phyloP scores from a whole-genome alignment of 2,797 vertebrate genomes.

The Mus spretus region DNA sequence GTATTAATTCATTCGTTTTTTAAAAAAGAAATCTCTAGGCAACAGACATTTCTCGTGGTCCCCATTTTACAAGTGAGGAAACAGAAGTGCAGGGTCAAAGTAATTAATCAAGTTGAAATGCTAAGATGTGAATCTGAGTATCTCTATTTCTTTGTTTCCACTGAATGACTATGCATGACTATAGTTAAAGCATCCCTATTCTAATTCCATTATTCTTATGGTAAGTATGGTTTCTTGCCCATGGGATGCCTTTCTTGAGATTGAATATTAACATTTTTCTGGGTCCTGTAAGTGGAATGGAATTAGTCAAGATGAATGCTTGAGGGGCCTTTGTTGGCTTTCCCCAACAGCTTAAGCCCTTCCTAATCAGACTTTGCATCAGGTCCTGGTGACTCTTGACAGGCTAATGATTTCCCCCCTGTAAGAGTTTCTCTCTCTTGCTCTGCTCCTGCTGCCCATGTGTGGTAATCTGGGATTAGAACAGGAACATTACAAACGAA shows the following conservation, averaged over 20 bases:
- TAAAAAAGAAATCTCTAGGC: too few species aligned
- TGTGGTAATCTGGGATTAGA: slow-evolving; percentile 62
- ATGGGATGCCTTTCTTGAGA: not conserved
- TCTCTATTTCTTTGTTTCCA: not conserved
- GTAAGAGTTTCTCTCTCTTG: not conserved
- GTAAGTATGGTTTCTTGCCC: slow-evolving; percentile 12
- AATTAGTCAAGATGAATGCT: slow-evolving; percentile 55
- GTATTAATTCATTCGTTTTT: slow-evolving; percentile 19
- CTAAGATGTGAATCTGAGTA: not conserved
- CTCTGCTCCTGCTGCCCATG: not conserved
- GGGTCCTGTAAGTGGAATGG: not conserved
- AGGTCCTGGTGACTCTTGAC: slow-evolving; percentile 45
- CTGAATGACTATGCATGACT: not conserved
- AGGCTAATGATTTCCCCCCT: slow-evolving; percentile 50
- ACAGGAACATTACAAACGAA: slow-evolving; percentile 66
- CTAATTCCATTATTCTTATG: slow-evolving; percentile 15
- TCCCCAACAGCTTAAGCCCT: slow-evolving; percentile 13
- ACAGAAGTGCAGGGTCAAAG: not conserved
- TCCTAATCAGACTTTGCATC: slow-evolving; percentile 68
- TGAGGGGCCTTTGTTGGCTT: not conserved
- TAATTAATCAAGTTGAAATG: not conserved
- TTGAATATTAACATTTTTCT: slow-evolving; percentile 51
- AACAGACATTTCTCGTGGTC: not conserved
- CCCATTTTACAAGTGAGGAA: not conserved
- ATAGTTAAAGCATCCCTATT: not conserved